Evolutionary conservation across 2,113 vertebrate species (phyloP), one percentile per base, ranked within the genome.

Genomic region (Seriola dumerili): DNA sequence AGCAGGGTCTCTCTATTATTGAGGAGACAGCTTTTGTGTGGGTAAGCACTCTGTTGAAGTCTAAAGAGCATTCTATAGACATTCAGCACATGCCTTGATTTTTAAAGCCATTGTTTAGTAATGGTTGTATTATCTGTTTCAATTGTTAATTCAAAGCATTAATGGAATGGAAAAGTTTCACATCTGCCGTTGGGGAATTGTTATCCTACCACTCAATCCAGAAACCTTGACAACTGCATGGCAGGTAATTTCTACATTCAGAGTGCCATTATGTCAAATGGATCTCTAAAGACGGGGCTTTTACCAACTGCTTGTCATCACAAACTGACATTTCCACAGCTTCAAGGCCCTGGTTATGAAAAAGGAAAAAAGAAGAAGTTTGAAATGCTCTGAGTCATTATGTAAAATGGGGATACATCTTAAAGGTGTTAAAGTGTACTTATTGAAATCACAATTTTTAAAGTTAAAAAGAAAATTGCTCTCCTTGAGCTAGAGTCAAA

Each of bases 131-230:
- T 38, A 70, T 68, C 25, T 72, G 10, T 76, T 80, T 64, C 25
- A 19, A 62, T 81, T 79, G 42, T 73, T 77, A 67, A 84, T 84
- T 71, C 59, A 46, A 64, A 70, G 72, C 81, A 74, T 78, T 64
- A 76, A 78, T 67, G 67, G 91, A 92, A 91, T 92, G 76, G 86
- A 86, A 90, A 92, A 86, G 87, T 93, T 93, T 90, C 69, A 58
- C 57, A 79, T 69, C 50, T 76, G 52, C 21, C 63, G 7, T 72
- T 23, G 23, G 74, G 64, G 62, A 77, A 77, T 80, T 90, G 81
- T 90, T 78, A 86, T 61, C 58, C 62, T 65, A 77, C 44, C 74
- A 85, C 81, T 84, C 66, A 78, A 72, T 87, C 85, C 79, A 80
- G 69, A 89, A 90, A 73, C 75, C 79, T 81, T 89, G 86, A 83